phyloP scores from a whole-genome alignment of 2,797 vertebrate genomes.

The Pipistrellus kuhlii region DNA sequence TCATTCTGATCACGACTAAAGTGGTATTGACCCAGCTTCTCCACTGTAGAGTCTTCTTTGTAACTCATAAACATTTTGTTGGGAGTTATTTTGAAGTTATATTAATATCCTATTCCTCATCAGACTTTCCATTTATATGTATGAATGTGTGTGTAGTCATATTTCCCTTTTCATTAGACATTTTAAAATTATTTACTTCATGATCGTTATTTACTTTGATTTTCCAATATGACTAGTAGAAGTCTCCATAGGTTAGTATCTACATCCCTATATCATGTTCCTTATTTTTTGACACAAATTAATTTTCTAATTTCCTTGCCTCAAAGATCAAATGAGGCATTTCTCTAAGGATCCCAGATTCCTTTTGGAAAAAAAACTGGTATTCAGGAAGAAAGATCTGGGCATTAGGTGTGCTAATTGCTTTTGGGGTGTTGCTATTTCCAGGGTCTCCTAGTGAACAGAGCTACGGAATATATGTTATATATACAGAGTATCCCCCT shows the following conservation, averaged over 20 bases:
- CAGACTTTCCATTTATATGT: not conserved
- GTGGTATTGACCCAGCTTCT: not conserved
- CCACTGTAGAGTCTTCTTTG: not conserved
- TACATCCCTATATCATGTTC: not conserved
- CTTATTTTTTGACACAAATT: slow-evolving; percentile 48
- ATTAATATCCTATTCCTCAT: not conserved
- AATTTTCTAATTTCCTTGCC: not conserved
- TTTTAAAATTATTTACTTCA: slow-evolving; percentile 10
- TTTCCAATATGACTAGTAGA: not conserved
- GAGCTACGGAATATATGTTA: not conserved
- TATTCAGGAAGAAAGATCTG: slow-evolving; percentile 13
- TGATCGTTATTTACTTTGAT: not conserved
- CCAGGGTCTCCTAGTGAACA: not conserved
- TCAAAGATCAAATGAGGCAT: not conserved
- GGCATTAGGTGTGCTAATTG: not conserved
- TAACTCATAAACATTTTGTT: slow-evolving; percentile 3
- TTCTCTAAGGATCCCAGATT: not conserved
- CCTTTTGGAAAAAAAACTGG: not conserved
- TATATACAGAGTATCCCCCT: not conserved
- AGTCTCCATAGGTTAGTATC: not conserved
- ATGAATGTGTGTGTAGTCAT: not conserved
- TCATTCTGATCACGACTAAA: slow-evolving; percentile 34
- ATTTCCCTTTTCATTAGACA: not conserved
- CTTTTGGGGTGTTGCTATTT: not conserved
- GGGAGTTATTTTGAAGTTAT: slow-evolving; percentile 15